Evolutionary conservation across 1,140 invertebrate genomes (phyloP).

Genomic region (Rhynchophorus ferrugineus): DNA sequence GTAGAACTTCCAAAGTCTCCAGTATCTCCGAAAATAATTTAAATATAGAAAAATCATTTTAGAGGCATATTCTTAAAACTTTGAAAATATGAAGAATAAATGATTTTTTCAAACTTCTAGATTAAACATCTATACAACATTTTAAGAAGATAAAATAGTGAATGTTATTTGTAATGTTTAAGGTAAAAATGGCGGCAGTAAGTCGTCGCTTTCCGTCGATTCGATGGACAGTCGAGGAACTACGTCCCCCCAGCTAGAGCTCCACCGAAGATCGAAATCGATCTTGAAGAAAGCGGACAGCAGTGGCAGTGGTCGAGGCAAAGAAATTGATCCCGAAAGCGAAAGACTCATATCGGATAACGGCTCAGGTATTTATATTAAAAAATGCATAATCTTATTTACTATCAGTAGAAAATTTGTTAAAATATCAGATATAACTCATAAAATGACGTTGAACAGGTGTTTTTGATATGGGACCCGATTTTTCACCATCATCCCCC

Average conservation of each 20-base stretch:
- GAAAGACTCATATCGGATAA: conserved; percentile 67
- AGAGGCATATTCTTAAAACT: no score
- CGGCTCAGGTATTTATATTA: conserved; percentile 36
- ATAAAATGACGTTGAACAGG: no score
- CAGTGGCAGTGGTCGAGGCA: conserved; percentile 41
- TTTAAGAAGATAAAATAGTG: no score
- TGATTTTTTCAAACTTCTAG: no score
- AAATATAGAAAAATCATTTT: no score
- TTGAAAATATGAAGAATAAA: no score
- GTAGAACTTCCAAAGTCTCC: no score
- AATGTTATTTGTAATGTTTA: no score
- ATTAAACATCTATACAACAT: no score
- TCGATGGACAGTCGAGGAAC: conserved; percentile 53
- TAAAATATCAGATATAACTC: no score
- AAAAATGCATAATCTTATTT: not conserved
- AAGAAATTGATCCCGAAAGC: conserved; percentile 59
- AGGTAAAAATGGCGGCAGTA: conserved; percentile 55
- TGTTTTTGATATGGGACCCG: conserved; percentile 27
- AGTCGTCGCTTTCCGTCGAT: conserved; percentile 62
- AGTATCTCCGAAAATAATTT: no score
- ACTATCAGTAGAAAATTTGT: no score
- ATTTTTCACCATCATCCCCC: conserved; percentile 43
- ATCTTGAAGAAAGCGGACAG: conserved; percentile 68
- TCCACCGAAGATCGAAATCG: conserved; percentile 61
- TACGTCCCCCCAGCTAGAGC: conserved; percentile 54